A percentile compares a stretch with the other conserved stretches of the same genome.
Conservation (phyloP, 2,113 vertebrate genomes). For the Blennius ocellaris region DNA sequence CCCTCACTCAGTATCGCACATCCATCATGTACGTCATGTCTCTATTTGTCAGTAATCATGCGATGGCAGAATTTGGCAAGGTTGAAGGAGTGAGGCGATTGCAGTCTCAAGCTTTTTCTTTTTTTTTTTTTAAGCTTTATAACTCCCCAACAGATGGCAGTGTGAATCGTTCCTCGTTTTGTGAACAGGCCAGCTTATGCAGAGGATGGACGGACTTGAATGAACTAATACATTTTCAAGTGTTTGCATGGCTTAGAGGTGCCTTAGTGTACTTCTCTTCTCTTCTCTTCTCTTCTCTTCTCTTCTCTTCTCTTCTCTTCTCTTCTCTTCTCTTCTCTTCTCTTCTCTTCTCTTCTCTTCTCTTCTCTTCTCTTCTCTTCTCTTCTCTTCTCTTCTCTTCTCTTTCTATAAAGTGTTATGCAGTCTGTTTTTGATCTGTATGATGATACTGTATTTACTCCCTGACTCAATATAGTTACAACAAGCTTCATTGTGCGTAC, state of each 20-base stretch:
- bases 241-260: no score
- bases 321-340: background rate
- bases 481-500: no score
- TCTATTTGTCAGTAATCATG: conserved; percentile 53
- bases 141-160: conserved; percentile 80
- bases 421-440: no score
- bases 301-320: background rate
- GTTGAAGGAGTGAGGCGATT: conserved; percentile 41
- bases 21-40: conserved; percentile 38
- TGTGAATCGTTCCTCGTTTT: conserved; percentile 60
- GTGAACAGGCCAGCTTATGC: conserved; percentile 12
- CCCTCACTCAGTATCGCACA: conserved; percentile 28
- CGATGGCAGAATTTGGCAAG: conserved; percentile 31
- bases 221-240: no score
- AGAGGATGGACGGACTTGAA: background rate
- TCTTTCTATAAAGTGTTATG: background rate
- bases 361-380: conserved; percentile 2
- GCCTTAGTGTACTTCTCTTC: background rate
- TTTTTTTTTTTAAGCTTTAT: conserved; percentile 25
- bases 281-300: background rate
- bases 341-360: background rate
- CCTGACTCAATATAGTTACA: background rate
- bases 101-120: conserved; percentile 22
- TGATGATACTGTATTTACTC: background rate
- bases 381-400: background rate